These are phyloP conservation scores for Lysandra coridon DNA, from an alignment of 2,888 invertebrate genomes.

Conservation along the genomic window DNA sequence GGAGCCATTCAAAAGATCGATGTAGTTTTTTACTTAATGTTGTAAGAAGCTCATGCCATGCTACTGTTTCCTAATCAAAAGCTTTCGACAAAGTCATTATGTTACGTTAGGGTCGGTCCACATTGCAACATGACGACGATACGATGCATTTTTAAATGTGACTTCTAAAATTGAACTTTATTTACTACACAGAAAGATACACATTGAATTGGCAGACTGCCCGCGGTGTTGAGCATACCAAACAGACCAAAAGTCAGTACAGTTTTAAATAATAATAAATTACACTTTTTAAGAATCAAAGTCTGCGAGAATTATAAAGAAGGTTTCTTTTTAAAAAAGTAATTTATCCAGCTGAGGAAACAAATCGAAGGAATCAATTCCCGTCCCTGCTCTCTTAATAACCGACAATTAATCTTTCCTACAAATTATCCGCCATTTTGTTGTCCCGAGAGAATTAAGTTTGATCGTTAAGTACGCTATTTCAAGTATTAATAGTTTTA, in stretches of 20 bases:
- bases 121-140: no score
- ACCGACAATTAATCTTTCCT: background rate
- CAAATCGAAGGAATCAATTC: constrained; percentile 14
- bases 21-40: background rate
- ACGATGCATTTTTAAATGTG: no score
- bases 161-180: no score
- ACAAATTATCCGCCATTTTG: background rate
- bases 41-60: constrained; percentile 11
- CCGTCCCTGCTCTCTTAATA: background rate
- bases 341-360: background rate
- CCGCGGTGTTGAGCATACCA: no score
- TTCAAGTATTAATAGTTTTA: background rate
- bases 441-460: background rate
- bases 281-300: no score
- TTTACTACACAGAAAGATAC: no score
- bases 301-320: background rate
- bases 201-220: no score
- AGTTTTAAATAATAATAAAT: no score
- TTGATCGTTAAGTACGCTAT: background rate
- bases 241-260: no score
- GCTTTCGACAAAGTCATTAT: constrained; percentile 37
- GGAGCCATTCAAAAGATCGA: background rate
- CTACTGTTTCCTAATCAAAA: constrained; percentile 43
- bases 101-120: background rate
- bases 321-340: background rate